Evolutionary conservation across 2,113 vertebrate species (phyloP).

Genomic region (Crotalus horridus): DNA sequence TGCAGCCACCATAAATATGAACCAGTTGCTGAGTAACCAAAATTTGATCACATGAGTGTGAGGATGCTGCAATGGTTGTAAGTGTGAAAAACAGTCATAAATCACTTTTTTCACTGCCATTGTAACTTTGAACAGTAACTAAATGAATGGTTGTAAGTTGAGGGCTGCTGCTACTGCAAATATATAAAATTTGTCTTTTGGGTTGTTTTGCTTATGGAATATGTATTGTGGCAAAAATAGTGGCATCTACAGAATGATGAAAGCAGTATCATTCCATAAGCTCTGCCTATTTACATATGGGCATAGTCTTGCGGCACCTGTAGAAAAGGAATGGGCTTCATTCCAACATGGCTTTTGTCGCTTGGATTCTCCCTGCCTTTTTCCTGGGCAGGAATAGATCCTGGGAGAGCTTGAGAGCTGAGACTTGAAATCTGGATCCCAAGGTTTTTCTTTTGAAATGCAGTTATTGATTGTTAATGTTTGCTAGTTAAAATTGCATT

Average conservation of each 20-base stretch:
- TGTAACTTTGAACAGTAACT: neutral
- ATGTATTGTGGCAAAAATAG: neutral
- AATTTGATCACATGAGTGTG: neutral
- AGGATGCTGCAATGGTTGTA: neutral
- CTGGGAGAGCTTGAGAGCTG: neutral
- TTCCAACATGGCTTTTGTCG: neutral
- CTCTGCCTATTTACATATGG: neutral
- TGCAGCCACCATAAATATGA: neutral
- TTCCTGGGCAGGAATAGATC: neutral
- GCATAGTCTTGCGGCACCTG: neutral
- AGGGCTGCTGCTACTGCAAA: neutral
- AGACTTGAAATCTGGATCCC: neutral
- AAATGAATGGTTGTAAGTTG: neutral
- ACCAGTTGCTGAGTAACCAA: neutral
- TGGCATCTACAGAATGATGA: neutral
- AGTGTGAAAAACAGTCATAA: neutral
- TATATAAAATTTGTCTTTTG: neutral
- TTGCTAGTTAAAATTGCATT: neutral
- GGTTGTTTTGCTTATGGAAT: neutral
- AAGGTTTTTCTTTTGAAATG: neutral
- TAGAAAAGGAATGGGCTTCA: neutral
- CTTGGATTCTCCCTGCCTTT: neutral
- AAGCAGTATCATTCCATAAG: neutral
- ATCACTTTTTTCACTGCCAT: neutral
- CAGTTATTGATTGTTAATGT: neutral